Conservation (phyloP, 2,113 vertebrate genomes). For the Oplegnathus fasciatus region DNA sequence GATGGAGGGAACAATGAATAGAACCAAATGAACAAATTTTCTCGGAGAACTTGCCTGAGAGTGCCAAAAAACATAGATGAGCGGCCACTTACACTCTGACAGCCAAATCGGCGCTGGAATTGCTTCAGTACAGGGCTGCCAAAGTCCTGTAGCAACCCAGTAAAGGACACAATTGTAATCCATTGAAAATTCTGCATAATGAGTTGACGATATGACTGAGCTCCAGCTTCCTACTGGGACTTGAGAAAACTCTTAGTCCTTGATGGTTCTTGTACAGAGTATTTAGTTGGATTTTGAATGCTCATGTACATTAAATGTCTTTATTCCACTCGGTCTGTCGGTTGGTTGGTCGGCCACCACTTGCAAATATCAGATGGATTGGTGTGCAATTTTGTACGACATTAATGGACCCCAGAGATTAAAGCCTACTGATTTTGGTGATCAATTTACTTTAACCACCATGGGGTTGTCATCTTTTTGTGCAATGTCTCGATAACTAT, state of each 20-base stretch:
- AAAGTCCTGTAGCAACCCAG: slow-evolving; percentile 20
- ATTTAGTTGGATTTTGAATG: not conserved
- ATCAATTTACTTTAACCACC: too few relatives aligned
- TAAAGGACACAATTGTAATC: slow-evolving; percentile 1
- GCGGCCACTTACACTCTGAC: slow-evolving; percentile 19
- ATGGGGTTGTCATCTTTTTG: too few relatives aligned
- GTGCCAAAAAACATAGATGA: slow-evolving; percentile 45
- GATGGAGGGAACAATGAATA: slow-evolving; percentile 46
- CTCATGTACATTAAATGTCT: not conserved
- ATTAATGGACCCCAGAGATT: not conserved
- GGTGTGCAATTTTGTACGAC: not conserved
- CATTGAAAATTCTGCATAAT: slow-evolving; percentile 7
- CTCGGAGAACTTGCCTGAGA: slow-evolving; percentile 31
- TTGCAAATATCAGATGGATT: not conserved
- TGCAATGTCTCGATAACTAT: not conserved
- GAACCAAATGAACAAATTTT: slow-evolving; percentile 43
- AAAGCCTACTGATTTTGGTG: not conserved
- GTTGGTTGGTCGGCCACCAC: too few relatives aligned
- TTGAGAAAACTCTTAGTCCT: not conserved
- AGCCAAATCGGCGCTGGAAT: slow-evolving; percentile 49
- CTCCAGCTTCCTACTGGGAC: slow-evolving; percentile 21
- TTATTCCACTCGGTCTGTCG: not conserved
- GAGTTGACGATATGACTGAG: not conserved
- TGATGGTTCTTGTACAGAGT: not conserved
- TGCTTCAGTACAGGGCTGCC: slow-evolving; percentile 29